Percentiles rank a stretch among this genome's conserved stretches.
These are phyloP conservation scores for Microtus richardsoni DNA, from an alignment of 2,113 vertebrate genomes.

Conservation along the genomic window DNA sequence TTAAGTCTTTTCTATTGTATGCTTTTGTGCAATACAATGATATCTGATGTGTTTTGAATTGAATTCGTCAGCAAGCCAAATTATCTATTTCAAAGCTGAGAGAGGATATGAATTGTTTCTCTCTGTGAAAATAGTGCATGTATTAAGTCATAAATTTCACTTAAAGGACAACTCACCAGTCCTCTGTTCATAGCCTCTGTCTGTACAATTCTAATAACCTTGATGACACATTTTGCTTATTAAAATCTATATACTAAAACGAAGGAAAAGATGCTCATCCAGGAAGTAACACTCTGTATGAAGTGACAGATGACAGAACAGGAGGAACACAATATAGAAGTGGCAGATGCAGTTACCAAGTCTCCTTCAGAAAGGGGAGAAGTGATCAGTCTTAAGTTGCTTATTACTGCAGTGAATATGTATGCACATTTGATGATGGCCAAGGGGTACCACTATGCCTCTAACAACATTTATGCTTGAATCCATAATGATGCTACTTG, in stretches of 20 bases:
- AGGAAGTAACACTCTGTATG: constrained; percentile 28
- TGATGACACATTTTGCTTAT: neutral
- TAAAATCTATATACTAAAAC: neutral
- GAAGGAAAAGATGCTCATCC: neutral
- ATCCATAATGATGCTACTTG: neutral
- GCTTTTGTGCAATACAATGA: constrained; percentile 10
- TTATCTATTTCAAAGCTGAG: neutral
- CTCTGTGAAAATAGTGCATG: neutral
- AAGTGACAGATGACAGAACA: constrained; percentile 51
- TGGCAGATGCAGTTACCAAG: neutral
- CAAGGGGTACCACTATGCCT: neutral
- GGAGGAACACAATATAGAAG: constrained; percentile 42
- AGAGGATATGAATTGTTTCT: constrained; percentile 9
- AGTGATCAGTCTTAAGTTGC: neutral
- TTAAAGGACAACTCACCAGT: neutral
- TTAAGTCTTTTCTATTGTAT: neutral
- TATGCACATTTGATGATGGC: constrained; percentile 4
- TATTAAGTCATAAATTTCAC: neutral
- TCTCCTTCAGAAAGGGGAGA: constrained; percentile 6
- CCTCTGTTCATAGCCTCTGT: neutral
- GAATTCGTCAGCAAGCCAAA: constrained; percentile 33
- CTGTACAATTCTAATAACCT: neutral
- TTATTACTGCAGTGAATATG: constrained; percentile 23
- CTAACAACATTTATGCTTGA: neutral
- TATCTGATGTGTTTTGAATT: constrained; percentile 31